A percentile compares a stretch with the other conserved stretches of the same genome.
phyloP scores from a whole-genome alignment of 2,888 invertebrate species.

The Atrina japonica region DNA sequence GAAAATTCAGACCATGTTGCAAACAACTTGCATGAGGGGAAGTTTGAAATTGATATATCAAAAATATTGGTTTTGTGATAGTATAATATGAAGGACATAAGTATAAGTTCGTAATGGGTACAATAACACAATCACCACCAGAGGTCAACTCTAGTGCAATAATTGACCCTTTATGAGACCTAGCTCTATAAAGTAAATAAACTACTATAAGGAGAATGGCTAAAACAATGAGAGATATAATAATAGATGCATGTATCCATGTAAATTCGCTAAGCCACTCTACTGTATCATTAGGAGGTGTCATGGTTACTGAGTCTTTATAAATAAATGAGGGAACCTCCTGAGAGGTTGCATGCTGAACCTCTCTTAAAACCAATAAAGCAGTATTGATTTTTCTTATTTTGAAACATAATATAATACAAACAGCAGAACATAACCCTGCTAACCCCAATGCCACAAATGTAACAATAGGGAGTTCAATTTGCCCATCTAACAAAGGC shows the following conservation, averaged over 20 bases:
- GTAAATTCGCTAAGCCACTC: slow-evolving; percentile 15
- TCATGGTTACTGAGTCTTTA: not conserved
- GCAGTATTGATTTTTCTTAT: slow-evolving; percentile 9
- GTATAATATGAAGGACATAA: slow-evolving; percentile 33
- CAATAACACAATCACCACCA: slow-evolving; percentile 25
- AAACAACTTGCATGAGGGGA: slow-evolving; percentile 10
- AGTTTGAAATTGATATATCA: slow-evolving; percentile 16
- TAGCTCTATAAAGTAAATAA: slow-evolving; percentile 20
- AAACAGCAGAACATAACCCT: not conserved
- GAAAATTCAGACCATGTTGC: slow-evolving; percentile 21
- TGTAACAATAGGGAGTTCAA: slow-evolving; percentile 6
- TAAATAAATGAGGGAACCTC: slow-evolving; percentile 5
- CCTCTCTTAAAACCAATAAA: slow-evolving; percentile 12
- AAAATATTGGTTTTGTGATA: slow-evolving; percentile 5
- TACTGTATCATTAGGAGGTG: slow-evolving; percentile 9
- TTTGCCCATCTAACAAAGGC: slow-evolving; percentile 22
- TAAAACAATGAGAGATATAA: not conserved
- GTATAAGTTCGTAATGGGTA: slow-evolving; percentile 7
- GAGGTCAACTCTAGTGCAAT: slow-evolving; percentile 26
- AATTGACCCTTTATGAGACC: slow-evolving; percentile 19
- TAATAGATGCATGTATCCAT: slow-evolving; percentile 27
- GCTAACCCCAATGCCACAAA: not conserved
- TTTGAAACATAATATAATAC: slow-evolving; percentile 2
- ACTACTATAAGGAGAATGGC: not conserved
- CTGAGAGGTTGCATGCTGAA: slow-evolving; percentile 4